Evolutionary conservation across 2,888 invertebrate species (phyloP).

Genomic region (Cryptus viduatorius): DNA sequence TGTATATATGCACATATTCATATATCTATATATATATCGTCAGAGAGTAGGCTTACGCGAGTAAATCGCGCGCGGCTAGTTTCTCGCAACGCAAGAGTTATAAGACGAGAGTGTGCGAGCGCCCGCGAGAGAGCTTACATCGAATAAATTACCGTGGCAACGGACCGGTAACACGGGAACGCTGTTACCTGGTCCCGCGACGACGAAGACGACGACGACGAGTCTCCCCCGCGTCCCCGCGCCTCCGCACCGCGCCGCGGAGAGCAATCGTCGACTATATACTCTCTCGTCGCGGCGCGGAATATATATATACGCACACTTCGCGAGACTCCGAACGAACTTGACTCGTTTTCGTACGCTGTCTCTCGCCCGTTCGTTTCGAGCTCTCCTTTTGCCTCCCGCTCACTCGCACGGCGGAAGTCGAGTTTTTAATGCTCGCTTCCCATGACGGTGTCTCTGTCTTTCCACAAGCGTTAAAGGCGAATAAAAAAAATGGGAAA

Average conservation of each 20-base stretch:
- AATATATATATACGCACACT: constrained; percentile 23
- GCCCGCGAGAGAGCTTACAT: constrained; percentile 73
- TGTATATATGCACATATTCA: not conserved
- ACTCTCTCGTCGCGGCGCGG: constrained; percentile 18
- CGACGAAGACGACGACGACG: constrained; percentile 54
- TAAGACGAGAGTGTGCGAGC: constrained; percentile 38
- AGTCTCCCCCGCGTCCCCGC: constrained; percentile 52
- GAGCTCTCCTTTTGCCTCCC: constrained; percentile 35
- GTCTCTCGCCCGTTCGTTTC: constrained; percentile 49
- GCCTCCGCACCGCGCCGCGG: constrained; percentile 29
- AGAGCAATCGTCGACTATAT: constrained; percentile 55
- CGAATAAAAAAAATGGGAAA: not conserved
- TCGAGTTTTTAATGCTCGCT: constrained; percentile 74
- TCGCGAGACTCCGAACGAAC: constrained; percentile 64
- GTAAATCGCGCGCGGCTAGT: constrained; percentile 51
- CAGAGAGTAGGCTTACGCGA: constrained; percentile 48
- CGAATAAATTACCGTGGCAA: constrained; percentile 81
- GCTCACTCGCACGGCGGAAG: constrained; percentile 71
- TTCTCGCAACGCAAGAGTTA: constrained; percentile 35
- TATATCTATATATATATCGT: constrained; percentile 29
- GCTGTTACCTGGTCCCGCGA: constrained; percentile 79
- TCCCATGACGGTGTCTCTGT: constrained; percentile 78
- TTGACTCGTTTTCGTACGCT: constrained; percentile 74
- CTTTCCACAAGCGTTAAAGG: constrained; percentile 42
- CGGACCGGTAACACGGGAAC: constrained; percentile 82